phyloP scores from a whole-genome alignment of 2,888 invertebrate species.

The Petrolisthes manimaculis region DNA sequence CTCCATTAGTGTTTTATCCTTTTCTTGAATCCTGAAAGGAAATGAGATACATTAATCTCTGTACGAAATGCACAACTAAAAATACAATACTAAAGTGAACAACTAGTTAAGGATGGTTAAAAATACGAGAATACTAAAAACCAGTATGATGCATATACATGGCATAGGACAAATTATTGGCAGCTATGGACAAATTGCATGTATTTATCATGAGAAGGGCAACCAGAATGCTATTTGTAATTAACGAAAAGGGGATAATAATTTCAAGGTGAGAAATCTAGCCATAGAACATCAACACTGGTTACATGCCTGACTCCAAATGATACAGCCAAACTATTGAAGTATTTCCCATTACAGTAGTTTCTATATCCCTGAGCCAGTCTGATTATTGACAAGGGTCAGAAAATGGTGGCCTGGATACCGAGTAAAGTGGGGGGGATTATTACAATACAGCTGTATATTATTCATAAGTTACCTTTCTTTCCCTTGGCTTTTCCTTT shows the following conservation, averaged over 20 bases:
- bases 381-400: not conserved
- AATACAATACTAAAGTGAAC: not conserved
- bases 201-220: no score
- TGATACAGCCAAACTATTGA: not conserved
- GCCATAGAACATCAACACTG: no score
- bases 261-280: no score
- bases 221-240: no score
- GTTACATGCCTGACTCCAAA: no score
- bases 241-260: no score
- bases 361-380: not conserved
- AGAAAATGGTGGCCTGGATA: not conserved
- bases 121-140: not conserved
- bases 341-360: no score
- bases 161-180: no score
- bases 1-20: constrained; percentile 17
- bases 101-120: not conserved
- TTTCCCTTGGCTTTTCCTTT: constrained; percentile 31
- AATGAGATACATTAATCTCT: not conserved
- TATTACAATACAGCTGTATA: not conserved
- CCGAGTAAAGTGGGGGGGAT: not conserved
- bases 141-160: no score
- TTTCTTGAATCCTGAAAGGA: constrained; percentile 34
- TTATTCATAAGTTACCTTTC: constrained; percentile 13
- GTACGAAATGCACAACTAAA: not conserved
- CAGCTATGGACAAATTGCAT: no score